These are phyloP conservation scores for Peromyscus nudipes DNA, from an alignment of 2,797 vertebrate genomes.

Conservation along the genomic window DNA sequence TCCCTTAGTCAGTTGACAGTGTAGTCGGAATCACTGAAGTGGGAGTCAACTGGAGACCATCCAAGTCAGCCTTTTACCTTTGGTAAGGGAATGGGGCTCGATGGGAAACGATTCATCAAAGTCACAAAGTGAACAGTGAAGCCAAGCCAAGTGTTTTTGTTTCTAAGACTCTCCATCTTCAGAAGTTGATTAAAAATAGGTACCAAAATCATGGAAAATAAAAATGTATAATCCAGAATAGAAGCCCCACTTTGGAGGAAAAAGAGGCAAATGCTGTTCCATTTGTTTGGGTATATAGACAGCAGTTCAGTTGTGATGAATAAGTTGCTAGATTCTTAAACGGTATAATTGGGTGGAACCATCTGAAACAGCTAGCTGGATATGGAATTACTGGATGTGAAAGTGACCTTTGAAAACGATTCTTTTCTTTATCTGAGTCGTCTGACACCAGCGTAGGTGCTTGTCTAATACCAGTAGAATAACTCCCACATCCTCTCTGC, in stretches of 20 bases:
- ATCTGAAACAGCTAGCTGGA: background rate
- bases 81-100: background rate
- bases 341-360: background rate
- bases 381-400: background rate
- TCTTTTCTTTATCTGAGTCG: background rate
- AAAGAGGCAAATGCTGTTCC: background rate
- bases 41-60: background rate
- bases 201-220: background rate
- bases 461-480: fast-evolving
- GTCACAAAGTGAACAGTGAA: background rate
- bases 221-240: fast-evolving
- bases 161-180: background rate
- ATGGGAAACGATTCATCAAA: background rate
- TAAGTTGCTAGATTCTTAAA: background rate
- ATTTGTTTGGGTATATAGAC: background rate
- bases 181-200: background rate
- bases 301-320: background rate
- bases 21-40: background rate
- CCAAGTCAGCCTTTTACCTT: background rate
- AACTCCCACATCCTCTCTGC: background rate
- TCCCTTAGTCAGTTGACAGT: background rate
- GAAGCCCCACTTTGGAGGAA: background rate
- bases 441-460: too few relatives aligned
- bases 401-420: background rate
- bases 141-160: background rate